phyloP scores from a whole-genome alignment of 2,113 vertebrate genomes.

The Rhombomys opimus region DNA sequence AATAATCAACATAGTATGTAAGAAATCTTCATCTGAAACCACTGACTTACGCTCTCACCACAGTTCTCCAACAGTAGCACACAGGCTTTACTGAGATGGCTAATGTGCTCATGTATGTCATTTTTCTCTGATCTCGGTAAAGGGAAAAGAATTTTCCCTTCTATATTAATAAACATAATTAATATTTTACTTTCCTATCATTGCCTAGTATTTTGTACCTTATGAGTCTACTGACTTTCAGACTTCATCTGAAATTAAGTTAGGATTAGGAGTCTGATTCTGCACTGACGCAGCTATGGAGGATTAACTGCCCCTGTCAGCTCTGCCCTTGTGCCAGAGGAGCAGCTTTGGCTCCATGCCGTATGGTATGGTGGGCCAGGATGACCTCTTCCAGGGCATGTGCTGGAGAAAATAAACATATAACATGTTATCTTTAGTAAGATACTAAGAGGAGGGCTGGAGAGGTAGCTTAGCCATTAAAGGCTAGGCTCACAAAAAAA shows the following conservation, averaged over 20 bases:
- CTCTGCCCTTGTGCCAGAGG: too few species aligned
- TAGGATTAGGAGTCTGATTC: background rate
- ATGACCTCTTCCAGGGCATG: background rate
- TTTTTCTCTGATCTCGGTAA: conserved; percentile 3
- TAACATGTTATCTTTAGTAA: background rate
- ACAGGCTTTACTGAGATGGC: background rate
- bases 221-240: background rate
- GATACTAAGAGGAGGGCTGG: background rate
- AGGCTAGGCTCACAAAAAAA: too few species aligned
- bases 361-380: background rate
- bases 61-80: background rate
- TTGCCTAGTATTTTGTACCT: background rate
- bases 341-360: background rate
- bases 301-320: background rate
- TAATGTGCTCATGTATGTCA: background rate
- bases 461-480: too few species aligned
- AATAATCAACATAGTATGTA: background rate
- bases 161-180: background rate
- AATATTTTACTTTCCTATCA: conserved; percentile 34
- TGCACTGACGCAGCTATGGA: too few species aligned
- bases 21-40: background rate
- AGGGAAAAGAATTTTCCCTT: conserved; percentile 15
- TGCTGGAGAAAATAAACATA: background rate
- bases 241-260: background rate
- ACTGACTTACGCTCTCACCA: background rate